Evolutionary conservation across 2,888 invertebrate species (phyloP).

Genomic region (Zeuzera pyrina): DNA sequence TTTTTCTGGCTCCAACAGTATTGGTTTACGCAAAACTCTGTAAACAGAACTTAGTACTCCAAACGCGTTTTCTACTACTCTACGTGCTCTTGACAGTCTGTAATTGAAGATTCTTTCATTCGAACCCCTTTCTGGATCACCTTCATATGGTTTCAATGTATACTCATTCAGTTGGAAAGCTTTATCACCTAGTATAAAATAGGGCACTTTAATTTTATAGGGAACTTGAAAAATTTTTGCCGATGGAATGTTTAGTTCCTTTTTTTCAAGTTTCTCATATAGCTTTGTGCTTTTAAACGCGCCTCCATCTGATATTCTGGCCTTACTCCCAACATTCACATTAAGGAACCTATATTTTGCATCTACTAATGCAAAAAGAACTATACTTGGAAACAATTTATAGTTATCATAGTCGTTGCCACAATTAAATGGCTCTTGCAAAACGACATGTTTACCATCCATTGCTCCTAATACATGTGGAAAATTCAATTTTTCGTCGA

Average conservation of each 20-base stretch:
- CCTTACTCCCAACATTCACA: conserved; percentile 20
- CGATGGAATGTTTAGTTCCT: conserved; percentile 13
- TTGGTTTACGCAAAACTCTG: conserved; percentile 9
- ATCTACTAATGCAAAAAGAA: conserved; percentile 31
- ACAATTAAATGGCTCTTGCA: conserved; percentile 23
- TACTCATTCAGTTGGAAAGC: conserved; percentile 2
- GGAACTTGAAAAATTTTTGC: conserved; percentile 8
- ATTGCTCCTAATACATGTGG: conserved; percentile 27
- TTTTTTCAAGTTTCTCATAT: conserved; percentile 16
- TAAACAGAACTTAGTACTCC: conserved; percentile 6
- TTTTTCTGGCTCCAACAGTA: conserved; percentile 17
- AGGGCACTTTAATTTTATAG: not conserved
- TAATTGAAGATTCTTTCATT: conserved; percentile 4
- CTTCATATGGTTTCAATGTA: conserved; percentile 5
- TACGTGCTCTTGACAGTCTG: conserved; percentile 10
- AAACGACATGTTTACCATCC: conserved; percentile 27
- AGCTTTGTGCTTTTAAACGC: conserved; percentile 16
- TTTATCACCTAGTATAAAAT: not conserved
- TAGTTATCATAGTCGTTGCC: conserved; percentile 25
- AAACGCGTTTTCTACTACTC: conserved; percentile 6
- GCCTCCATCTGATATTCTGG: conserved; percentile 18
- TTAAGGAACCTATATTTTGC: conserved; percentile 35
- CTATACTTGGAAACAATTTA: conserved; percentile 29
- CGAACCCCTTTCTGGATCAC: conserved; percentile 1
- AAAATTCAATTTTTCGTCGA: conserved; percentile 26